Evolutionary conservation across 2,113 vertebrate genomes (phyloP), one percentile per base, ranked within the genome.

Genomic region (Calyptommatus sinebrachiatus): DNA sequence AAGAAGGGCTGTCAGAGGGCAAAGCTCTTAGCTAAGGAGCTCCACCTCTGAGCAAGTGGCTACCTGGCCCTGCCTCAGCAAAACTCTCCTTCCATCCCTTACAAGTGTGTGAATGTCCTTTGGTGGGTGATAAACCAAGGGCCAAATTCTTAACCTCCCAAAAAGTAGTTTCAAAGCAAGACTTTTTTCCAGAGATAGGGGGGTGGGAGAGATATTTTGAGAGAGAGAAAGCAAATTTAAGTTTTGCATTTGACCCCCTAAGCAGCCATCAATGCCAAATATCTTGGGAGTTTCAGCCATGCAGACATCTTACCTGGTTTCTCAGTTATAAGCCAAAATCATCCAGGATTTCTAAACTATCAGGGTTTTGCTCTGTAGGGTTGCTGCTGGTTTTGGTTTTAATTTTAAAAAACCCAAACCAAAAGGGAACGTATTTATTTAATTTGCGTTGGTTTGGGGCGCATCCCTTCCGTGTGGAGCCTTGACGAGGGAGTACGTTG

Each of bases 261-360:
- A 73, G 73, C 72, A 61, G 63, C 21, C 31, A 60, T 66, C 48
- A 31, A 48, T 41, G 65, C 76, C 29, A 69, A 69, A 78, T 62
- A 50, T 5, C 57, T 46, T 60, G n/a, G 76, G 71, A 69, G 66
- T 61, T 69, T 65, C 73, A 74, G 66, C 50, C 35, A 28, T 83
- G 71, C 70, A 29, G 57, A 73, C 24, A 28, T 46, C 48, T 31
- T n/a, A 35, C 53, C 50, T 28, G 16, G 31, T 68, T 73, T 48
- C 81, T 73, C 63, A 67, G 62, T 68, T 78, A 6, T 61, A 62
- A 78, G 82, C 71, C 71, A 82, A 82, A 82, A 71, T 24, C 65
- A 31, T 8, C 24, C 11, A 61, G 76, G 72, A 69, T 69, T 76
- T 66, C 1, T 48, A 12, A 81, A 66, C 62, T 14, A n/a, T 69